Evolutionary conservation across 1,140 invertebrate species (phyloP).

Genomic region (Heterodera carotae): DNA sequence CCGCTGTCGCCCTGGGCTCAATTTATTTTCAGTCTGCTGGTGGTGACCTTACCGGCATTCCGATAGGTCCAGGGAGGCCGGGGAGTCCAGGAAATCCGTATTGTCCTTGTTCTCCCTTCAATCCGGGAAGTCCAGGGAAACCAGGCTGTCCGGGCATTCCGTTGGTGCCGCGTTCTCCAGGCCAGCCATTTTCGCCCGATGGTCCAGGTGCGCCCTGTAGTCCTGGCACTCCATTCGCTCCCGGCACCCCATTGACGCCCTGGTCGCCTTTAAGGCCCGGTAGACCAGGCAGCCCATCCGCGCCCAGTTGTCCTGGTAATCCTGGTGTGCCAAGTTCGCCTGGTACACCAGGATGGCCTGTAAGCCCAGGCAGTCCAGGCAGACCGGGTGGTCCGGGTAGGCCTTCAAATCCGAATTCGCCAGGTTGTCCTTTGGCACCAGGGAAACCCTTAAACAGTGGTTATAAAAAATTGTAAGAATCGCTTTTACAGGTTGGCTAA

Average conservation of each 20-base stretch:
- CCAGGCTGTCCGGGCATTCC: slow-evolving; percentile 42
- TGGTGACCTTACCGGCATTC: slow-evolving; percentile 27
- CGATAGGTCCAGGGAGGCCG: slow-evolving; percentile 43
- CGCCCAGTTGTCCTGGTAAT: slow-evolving; percentile 41
- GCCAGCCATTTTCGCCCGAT: slow-evolving; percentile 50
- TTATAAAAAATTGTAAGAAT: not conserved
- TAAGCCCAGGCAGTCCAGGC: slow-evolving; percentile 28
- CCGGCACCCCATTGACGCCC: slow-evolving; percentile 48
- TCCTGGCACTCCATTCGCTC: slow-evolving; percentile 45
- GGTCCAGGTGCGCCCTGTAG: slow-evolving; percentile 43
- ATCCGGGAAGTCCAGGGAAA: slow-evolving; percentile 31
- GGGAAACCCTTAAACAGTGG: slow-evolving; percentile 32
- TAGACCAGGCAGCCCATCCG: slow-evolving; percentile 48
- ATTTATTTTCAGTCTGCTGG: not conserved
- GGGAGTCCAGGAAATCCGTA: slow-evolving; percentile 38
- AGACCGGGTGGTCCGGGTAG: slow-evolving; percentile 40
- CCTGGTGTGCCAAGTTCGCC: slow-evolving; percentile 36
- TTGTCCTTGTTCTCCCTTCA: slow-evolving; percentile 34
- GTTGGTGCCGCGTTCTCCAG: slow-evolving; percentile 24
- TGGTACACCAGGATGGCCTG: slow-evolving; percentile 45
- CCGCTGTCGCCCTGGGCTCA: slow-evolving; percentile 30
- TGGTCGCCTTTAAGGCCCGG: slow-evolving; percentile 48
- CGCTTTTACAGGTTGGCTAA: slow-evolving; percentile 18
- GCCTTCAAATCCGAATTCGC: slow-evolving; percentile 47
- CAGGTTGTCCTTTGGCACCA: slow-evolving; percentile 42